Evolutionary conservation across 1,140 invertebrate species (phyloP), one percentile per base, ranked within the genome.

Genomic region (Caenorhabditis tropicalis): DNA sequence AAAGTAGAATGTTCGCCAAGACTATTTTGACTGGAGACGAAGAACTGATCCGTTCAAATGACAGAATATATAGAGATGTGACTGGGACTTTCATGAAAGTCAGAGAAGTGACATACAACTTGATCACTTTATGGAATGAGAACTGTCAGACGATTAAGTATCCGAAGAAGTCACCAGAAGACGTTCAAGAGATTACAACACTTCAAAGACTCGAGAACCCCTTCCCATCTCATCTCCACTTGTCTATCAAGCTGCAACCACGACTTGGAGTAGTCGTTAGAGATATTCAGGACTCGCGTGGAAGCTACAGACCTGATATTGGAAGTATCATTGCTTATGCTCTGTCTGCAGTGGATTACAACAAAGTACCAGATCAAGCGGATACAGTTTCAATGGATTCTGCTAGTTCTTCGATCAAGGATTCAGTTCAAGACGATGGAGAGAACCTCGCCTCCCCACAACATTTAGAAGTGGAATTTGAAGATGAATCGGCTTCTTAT

Each of bases 271-370:
- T 96, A 10, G 92, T 95, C 15, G 94, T 97, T 0, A 94, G 95
- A 86, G 95, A 96, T 90, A 93, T 87, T 49, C 80, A 86, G 12
- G 90, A 91, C 79, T 33, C 56, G 6, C 88, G 91, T 53, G 88
- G 88, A n/a, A 86, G 79, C 74, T 58, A 83, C 27, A 88, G 82
- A 24, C 90, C 94, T 19, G 95, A 98, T 91, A 94, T 95, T 1
- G 96, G 95, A 86, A 96, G 96, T 0, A 95, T 97, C 65, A 95
- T 97, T 83, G 95, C 96, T 0, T 96, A 95, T 90, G 94, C 95
- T 6, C 89, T 97, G 0, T 92, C 89, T 5, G 90, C 89, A 19
- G 43, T 81, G 3, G 86, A 89, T 48, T 90, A 90, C 79, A 74
- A 87, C n/a, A 74, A 74, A n/a, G 15, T 74, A 24, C 65, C 65